These are phyloP conservation scores for Chelonus formosanus DNA, from an alignment of 2,888 invertebrate species.

Conservation along the genomic window DNA sequence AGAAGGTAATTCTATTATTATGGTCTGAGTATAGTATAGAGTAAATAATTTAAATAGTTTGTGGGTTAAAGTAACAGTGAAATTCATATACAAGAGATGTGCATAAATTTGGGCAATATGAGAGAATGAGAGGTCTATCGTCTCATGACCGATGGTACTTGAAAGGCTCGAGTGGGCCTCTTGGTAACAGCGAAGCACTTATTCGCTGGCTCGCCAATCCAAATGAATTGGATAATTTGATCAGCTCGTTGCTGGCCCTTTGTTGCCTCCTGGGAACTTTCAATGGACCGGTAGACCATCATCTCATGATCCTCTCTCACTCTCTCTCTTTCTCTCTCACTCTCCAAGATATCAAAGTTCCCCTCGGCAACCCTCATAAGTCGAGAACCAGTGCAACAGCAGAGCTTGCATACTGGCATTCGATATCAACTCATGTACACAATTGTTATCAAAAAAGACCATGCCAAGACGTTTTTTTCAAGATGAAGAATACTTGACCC, in stretches of 20 bases:
- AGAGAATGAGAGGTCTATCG: constrained; percentile 33
- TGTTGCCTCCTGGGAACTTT: constrained; percentile 65
- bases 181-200: constrained; percentile 60
- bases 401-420: neutral
- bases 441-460: neutral
- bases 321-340: constrained; percentile 33
- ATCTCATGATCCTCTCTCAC: constrained; percentile 48
- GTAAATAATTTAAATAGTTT: too few species aligned
- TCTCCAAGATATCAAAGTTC: constrained; percentile 3
- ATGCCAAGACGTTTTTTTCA: too few species aligned
- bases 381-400: too few species aligned
- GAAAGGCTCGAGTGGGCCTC: constrained; percentile 53
- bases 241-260: constrained; percentile 65
- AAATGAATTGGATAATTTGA: constrained; percentile 66
- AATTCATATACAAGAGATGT: constrained; percentile 47
- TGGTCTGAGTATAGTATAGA: too few species aligned
- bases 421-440: constrained; percentile 9
- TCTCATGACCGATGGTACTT: constrained; percentile 57
- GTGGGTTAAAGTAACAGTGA: constrained; percentile 32
- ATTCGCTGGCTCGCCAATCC: constrained; percentile 63
- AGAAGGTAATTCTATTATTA: too few species aligned
- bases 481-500: too few species aligned
- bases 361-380: constrained; percentile 1
- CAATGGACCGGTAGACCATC: constrained; percentile 60
- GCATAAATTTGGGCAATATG: constrained; percentile 52